Base-by-base conservation (phyloP, 2,113 vertebrate species). In the Neomonachus schauinslandi region DNA sequence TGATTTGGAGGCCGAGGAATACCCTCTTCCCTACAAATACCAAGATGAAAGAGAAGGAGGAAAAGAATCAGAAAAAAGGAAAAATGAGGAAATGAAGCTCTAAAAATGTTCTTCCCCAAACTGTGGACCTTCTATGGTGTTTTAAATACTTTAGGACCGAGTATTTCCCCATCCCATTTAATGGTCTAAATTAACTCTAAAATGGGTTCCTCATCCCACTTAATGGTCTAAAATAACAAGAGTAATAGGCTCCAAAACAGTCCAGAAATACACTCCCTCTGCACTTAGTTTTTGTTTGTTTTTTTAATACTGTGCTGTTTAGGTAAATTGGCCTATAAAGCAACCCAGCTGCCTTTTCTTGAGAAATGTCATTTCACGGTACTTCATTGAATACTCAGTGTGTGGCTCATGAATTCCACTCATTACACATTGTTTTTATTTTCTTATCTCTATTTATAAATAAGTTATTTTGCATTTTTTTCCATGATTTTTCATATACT, bases 61-160 rank as follows among this genome's bases (percentile, higher is more conserved):
- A 95, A 92, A 93, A 87, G 39, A 90, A 93, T 89, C 63, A 88
- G 36, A 21, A 81, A 84, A 72, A 55, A 31, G 7, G 88, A 53
- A 82, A 59, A 82, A 85, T 16, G n/a, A 82, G 89, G 76, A 97
- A 94, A 49, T 31, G 49, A 63, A 76, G 57, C 39, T 96, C 61
- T 59, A 83, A n/a, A 22, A 79, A 85, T 12, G 4, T 7, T 71
- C 69, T 65, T 65, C 31, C 53, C 10, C 77, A 71, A 91, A 81
- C 21, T 63, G 12, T 15, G 12, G 76, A n/a, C 10, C 14, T 53
- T 46, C 31, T 42, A 11, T 24, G 39, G 6, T 55, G 13, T 89
- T 77, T 84, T 85, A 42, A 80, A 63, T 7, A 81, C 49, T 57
- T 65, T 2, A 36, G 87, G 10, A 26, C 24, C 42, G 24, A 28